phyloP scores from a whole-genome alignment of 37 sponge, comb jelly and placozoan genomes.

The Petrosia ficiformis region DNA sequence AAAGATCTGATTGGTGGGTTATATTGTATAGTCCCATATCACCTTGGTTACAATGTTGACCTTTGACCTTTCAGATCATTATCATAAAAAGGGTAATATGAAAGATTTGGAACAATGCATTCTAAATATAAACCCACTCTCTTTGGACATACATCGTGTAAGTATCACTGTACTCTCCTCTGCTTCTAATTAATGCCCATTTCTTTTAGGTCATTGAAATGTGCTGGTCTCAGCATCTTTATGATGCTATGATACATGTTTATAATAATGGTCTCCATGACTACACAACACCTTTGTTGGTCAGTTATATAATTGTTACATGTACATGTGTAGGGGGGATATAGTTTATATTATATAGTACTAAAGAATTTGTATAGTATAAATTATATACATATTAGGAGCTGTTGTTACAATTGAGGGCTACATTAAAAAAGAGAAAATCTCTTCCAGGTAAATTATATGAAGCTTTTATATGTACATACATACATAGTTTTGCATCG shows the following conservation, averaged over 20 bases:
- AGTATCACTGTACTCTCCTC: neutral
- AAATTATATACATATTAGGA: conserved; percentile 34
- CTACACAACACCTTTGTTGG: conserved; percentile 75
- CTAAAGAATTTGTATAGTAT: too few relatives aligned
- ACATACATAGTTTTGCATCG: too few relatives aligned
- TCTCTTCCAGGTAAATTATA: conserved; percentile 36
- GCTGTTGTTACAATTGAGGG: conserved; percentile 66
- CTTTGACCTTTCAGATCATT: neutral
- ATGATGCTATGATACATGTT: conserved; percentile 80
- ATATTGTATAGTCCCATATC: too few relatives aligned
- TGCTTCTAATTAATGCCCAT: neutral
- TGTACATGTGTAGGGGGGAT: too few relatives aligned
- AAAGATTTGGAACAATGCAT: conserved; percentile 56
- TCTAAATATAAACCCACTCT: conserved; percentile 44
- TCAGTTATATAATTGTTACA: neutral
- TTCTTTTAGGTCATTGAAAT: conserved; percentile 54
- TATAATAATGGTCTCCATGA: conserved; percentile 80
- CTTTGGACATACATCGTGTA: conserved; percentile 70
- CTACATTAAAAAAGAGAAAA: conserved; percentile 43
- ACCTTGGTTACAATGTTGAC: too few relatives aligned
- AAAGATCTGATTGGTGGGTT: conserved; percentile 74
- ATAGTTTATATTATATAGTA: too few relatives aligned
- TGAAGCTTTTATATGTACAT: neutral
- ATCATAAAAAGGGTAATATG: conserved; percentile 13
- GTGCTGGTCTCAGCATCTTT: conserved; percentile 76